Conservation (phyloP, 1,140 invertebrate genomes). For the Maniola jurtina region DNA sequence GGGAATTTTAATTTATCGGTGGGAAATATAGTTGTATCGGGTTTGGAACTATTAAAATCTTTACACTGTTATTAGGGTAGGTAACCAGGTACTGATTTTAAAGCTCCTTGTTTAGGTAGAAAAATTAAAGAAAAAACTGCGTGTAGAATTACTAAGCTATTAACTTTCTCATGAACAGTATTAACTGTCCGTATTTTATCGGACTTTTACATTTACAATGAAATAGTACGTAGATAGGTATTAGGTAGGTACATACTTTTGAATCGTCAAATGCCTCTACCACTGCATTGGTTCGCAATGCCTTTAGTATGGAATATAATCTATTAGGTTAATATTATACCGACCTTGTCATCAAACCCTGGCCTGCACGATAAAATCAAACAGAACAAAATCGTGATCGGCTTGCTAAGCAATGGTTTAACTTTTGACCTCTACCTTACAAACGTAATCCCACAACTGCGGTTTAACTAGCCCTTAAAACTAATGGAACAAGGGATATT, state of each 20-base stretch:
- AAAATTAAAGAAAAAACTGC: too few relatives aligned
- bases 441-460: slow-evolving; percentile 14
- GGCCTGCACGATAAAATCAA: slow-evolving; percentile 25
- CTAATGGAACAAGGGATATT: slow-evolving; percentile 8
- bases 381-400: slow-evolving; percentile 33
- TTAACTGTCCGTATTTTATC: too few relatives aligned
- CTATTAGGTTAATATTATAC: slow-evolving; percentile 2
- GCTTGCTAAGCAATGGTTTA: slow-evolving; percentile 41
- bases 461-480: slow-evolving; percentile 10
- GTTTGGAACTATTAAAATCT: slow-evolving; percentile 1
- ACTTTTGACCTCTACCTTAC: slow-evolving; percentile 45
- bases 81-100: not conserved
- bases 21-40: slow-evolving; percentile 19
- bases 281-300: too few relatives aligned
- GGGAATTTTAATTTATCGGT: slow-evolving; percentile 30
- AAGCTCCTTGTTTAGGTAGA: too few relatives aligned
- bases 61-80: not conserved
- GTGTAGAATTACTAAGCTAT: too few relatives aligned
- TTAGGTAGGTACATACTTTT: too few relatives aligned
- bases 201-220: too few relatives aligned
- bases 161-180: too few relatives aligned
- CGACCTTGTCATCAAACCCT: slow-evolving; percentile 22
- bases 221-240: too few relatives aligned
- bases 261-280: too few relatives aligned
- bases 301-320: too few relatives aligned